Evolutionary conservation across 2,888 invertebrate species (phyloP), one percentile per base, ranked within the genome.

Genomic region (Eupeodes luniger): DNA sequence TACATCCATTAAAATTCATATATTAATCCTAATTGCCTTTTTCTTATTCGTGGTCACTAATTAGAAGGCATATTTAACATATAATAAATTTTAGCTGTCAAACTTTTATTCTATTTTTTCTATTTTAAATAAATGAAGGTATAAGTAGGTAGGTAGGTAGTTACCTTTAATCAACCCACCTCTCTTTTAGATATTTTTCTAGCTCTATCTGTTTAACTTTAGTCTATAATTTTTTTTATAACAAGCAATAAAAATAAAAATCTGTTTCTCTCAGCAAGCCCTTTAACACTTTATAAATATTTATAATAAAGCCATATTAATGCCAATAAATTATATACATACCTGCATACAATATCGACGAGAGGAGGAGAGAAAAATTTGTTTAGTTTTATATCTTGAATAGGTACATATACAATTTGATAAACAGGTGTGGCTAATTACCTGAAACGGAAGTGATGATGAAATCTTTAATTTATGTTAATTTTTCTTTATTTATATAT

Each of bases 251-350:
- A 64, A 64, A 64, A 47, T 49, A 27, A 49, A 27, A 49, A 66
- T 66, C 27, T 9, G 27, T 66, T 27, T 66, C 47, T 66, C 49
- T 66, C 47, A 49, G 66, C 66, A 66, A 27, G 47, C 66, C 66
- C 66, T 66, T 49, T 49, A 66, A 66, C 66, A 66, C 66, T 66
- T 66, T 66, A 66, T 66, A 66, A 66, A 66, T 66, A 66, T 66
- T 66, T 66, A 66, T 66, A 66, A 66, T 66, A 66, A 47, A 66
- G 12, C 9, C 27, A 64, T 40, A 40, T 64, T 64, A 27, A 64
- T 64, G 47, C n/a, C 66, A 66, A 66, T 66, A 66, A 66, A 66
- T 66, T 66, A 66, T 27, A 27, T 27, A 27, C 27, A 27, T 27
- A 27, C 27, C 2, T 3, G 3, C 27, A 27, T 27, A 27, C 27